Evolutionary conservation across 92 coral and sea anemone species (phyloP), one percentile per base, ranked within the genome.

Genomic region (Paramuricea clavata): DNA sequence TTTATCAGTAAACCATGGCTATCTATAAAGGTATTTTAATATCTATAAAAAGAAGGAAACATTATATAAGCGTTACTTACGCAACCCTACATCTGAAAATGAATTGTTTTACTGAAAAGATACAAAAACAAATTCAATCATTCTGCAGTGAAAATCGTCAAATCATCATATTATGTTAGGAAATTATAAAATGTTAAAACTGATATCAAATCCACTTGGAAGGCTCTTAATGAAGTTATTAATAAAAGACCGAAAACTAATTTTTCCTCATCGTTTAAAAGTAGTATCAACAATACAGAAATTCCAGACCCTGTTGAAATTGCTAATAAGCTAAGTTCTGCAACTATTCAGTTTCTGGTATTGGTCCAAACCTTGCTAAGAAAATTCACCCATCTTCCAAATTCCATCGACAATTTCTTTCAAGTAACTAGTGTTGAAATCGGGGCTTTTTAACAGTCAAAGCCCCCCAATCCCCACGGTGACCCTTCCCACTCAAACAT

Each of bases 1-100:
- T 36, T 36, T 36, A 80, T 80, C 50, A 69, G n/a, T 41, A 80
- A 80, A 21, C 85, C 74, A 0, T 80, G 83, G 83, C n/a, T 77
- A n/a, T 50, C 83, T n/a, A n/a, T 5, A n/a, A n/a, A 62, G 83
- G 83, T 12, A 50, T 77, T 33, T 27, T 77, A 52, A 80, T 57
- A 23, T 80, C 85, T 72, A 22, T 32, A 73, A 73, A 73, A 73
- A 39, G 2, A 36, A 73, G 35, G 30, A 73, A 39, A 73, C 3
- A 73, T 41, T 80, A 21, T 80, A 80, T 61, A 80, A 60, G 32
- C 73, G 49, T 17, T 36, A 36, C 25, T 52, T 77, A 0, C 1
- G 34, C 6, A 22, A 77, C 39, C 83, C 83, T 52, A 68, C 59
- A 21, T 27, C 83, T 25, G 34, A 21, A 79, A 54, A 78, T 56